Conservation (phyloP, 2,113 vertebrate species). For the Pelecanoides urinatrix region DNA sequence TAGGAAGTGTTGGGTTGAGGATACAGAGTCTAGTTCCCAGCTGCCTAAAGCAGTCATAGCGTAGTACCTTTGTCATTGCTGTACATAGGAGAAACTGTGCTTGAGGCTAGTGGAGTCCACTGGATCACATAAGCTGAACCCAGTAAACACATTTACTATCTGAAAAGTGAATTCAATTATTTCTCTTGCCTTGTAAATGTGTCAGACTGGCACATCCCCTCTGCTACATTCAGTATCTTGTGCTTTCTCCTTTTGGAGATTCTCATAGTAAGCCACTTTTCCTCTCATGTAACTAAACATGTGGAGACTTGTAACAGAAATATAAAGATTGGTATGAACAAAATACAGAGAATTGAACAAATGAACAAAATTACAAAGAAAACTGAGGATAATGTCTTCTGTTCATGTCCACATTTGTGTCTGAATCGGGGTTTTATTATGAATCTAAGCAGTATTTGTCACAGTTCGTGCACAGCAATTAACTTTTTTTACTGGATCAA, state of each 20-base stretch:
- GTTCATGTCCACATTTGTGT: neutral
- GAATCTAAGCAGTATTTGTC: neutral
- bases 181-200: neutral
- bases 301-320: neutral
- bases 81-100: neutral
- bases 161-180: neutral
- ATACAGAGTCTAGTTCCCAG: neutral
- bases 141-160: neutral
- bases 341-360: too few species aligned
- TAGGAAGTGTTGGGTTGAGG: neutral
- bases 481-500: neutral
- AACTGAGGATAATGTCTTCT: neutral
- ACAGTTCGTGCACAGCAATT: neutral
- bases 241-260: neutral
- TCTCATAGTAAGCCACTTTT: neutral
- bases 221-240: neutral
- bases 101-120: neutral
- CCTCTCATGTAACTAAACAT: neutral
- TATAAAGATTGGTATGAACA: neutral
- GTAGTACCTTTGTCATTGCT: neutral
- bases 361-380: neutral
- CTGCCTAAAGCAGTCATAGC: neutral
- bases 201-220: neutral
- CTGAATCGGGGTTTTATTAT: neutral
- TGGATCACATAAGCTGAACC: neutral